These are phyloP conservation scores for Trichechus manatus DNA, from an alignment of 2,113 vertebrate genomes.

Conservation along the genomic window DNA sequence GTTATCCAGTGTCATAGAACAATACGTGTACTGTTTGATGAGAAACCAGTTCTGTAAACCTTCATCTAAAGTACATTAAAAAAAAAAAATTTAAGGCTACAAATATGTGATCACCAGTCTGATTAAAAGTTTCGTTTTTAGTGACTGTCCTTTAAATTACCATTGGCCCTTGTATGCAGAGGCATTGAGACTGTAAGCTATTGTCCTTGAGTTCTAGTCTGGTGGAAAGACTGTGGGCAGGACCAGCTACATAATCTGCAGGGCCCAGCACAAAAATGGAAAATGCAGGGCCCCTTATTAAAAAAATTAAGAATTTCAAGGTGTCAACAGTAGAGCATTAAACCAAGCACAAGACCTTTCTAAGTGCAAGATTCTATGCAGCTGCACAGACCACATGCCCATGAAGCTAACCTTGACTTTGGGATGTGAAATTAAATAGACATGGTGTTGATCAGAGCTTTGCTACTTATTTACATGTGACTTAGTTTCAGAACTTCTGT, in stretches of 20 bases:
- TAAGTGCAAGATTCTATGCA: background rate
- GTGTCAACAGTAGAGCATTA: background rate
- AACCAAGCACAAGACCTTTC: background rate
- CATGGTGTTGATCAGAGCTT: background rate
- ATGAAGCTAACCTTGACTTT: background rate
- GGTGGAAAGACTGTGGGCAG: background rate
- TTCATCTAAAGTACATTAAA: too few relatives aligned
- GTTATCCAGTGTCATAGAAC: too few relatives aligned
- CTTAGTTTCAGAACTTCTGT: background rate
- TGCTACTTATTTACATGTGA: background rate
- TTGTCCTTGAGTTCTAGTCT: slow-evolving; percentile 4
- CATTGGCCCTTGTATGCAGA: background rate
- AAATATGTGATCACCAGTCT: slow-evolving; percentile 5
- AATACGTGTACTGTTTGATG: too few relatives aligned
- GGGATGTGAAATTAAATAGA: slow-evolving; percentile 34
- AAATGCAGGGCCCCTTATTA: background rate
- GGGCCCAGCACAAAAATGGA: background rate
- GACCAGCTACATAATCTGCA: slow-evolving; percentile 27
- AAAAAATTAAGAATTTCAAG: slow-evolving; percentile 59
- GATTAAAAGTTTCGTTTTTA: slow-evolving; percentile 45
- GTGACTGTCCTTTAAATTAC: slow-evolving; percentile 51
- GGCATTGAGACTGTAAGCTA: background rate
- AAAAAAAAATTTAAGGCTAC: background rate
- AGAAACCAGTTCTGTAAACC: too few relatives aligned
- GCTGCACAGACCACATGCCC: background rate